Base-by-base conservation (phyloP, 1,140 invertebrate genomes). In the Papilio aristodemus region DNA sequence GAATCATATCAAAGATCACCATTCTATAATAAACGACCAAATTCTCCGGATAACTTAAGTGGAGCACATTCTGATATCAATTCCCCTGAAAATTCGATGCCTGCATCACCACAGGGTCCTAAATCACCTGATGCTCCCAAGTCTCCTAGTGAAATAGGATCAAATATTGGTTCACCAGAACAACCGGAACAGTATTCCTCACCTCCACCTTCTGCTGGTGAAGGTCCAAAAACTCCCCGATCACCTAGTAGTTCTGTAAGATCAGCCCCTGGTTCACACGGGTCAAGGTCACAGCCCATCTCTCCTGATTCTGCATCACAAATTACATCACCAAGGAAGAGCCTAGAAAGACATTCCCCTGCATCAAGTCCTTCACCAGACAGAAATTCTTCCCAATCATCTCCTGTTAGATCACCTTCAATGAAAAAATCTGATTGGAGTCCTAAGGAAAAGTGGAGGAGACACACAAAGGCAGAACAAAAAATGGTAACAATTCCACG, bases 401-500 rank as follows among this genome's bases (percentile, higher is more conserved):
- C 86, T 38, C 78, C 79, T 37, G 62, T 54, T 69, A 77, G 69
- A 60, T 79, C 79, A 62, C 78, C 76, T 54, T 46, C 57, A 78
- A 73, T 71, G 62, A 91, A 84, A 71, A 88, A 86, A 80, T 84
- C 77, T 79, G 81, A 84, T 11, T 90, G 87, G 89, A 89, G 85
- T 73, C 84, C 86, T 27, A 88, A 90, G 74, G 86, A 88, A 59
- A 86, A 83, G 54, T 89, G 85, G 87, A 80, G 87, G 66, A 83
- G 87, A 64, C 85, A 89, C 50, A 91, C 86, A 62, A 90, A 90
- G 74, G 89, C 87, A 41, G 89, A 89, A 80, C 86, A 91, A 77
- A 90, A 90, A 76, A 88, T 87, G 85, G 85, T 89, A 13, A 19
- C 82, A 7, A 64, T 73, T 9, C 67, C 83, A 27, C 74, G 81